phyloP scores from a whole-genome alignment of 2,797 vertebrate genomes.

The Pantherophis alleghaniensis region DNA sequence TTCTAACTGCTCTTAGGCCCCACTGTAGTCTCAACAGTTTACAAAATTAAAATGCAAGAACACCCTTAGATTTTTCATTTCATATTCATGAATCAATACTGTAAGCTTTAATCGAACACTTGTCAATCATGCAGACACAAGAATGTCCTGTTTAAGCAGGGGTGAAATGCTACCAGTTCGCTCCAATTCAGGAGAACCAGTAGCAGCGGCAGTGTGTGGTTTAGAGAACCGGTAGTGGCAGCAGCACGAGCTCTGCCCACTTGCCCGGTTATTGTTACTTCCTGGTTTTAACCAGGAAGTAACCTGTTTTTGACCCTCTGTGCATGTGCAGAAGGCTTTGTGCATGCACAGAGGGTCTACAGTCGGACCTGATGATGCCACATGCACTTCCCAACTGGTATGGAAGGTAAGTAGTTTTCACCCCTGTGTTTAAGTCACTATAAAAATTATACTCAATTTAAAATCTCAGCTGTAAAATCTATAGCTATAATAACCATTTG shows the following conservation, averaged over 20 bases:
- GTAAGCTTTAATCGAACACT: background rate
- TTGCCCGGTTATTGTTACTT: too few species aligned
- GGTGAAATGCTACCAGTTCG: too few species aligned
- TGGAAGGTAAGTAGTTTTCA: too few species aligned
- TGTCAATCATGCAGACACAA: background rate
- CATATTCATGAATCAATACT: background rate
- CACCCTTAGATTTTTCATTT: background rate
- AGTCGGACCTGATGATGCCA: too few species aligned
- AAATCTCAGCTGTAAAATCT: background rate
- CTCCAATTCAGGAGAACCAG: too few species aligned
- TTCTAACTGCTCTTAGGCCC: background rate
- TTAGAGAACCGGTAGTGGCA: fast-evolving
- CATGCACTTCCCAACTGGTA: too few species aligned
- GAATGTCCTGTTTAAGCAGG: background rate
- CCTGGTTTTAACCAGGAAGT: too few species aligned
- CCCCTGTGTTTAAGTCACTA: background rate
- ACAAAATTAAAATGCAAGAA: background rate
- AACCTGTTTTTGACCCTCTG: too few species aligned
- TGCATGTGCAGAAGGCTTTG: too few species aligned
- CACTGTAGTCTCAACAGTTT: background rate
- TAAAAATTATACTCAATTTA: background rate
- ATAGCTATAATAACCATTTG: background rate
- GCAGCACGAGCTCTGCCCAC: too few species aligned
- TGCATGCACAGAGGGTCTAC: too few species aligned
- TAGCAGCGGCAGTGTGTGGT: too few species aligned